A percentile compares a stretch with the other conserved stretches of the same genome.
Conservation (phyloP, 2,113 vertebrate genomes). For the Cyrtonyx montezumae region DNA sequence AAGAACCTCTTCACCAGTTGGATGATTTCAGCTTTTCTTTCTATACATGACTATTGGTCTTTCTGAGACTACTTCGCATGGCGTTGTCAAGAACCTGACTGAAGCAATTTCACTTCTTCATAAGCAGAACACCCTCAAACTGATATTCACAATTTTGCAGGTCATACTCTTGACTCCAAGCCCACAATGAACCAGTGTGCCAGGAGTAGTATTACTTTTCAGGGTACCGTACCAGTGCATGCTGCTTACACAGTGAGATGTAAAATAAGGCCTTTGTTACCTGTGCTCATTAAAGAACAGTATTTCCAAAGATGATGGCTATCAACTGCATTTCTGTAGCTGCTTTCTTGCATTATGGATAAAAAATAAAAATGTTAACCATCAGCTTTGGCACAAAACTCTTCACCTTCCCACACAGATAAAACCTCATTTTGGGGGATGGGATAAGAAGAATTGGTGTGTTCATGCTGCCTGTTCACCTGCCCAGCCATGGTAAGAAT, state of each 20-base stretch:
- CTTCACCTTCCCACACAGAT: not conserved
- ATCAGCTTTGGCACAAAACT: not conserved
- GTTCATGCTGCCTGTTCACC: accelerated
- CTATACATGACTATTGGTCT: no score
- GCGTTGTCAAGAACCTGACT: no score
- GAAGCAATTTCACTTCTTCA: no score
- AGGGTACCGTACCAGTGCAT: not conserved
- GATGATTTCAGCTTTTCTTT: no score
- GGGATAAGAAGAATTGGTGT: accelerated
- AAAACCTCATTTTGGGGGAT: not conserved
- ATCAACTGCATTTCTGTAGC: not conserved
- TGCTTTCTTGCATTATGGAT: not conserved
- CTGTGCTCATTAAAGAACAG: not conserved
- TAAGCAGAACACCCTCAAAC: not conserved
- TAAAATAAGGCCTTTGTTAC: not conserved
- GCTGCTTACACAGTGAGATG: not conserved
- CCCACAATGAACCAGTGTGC: not conserved
- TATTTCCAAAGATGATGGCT: not conserved
- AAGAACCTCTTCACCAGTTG: no score
- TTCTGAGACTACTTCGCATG: no score
- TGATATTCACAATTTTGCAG: not conserved
- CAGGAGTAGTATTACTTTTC: not conserved
- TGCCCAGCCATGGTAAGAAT: not conserved
- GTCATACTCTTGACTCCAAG: not conserved
- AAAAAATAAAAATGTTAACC: not conserved